These are phyloP conservation scores for Neelides sp. DNA, from an alignment of 1,140 invertebrate species.

Conservation along the genomic window DNA sequence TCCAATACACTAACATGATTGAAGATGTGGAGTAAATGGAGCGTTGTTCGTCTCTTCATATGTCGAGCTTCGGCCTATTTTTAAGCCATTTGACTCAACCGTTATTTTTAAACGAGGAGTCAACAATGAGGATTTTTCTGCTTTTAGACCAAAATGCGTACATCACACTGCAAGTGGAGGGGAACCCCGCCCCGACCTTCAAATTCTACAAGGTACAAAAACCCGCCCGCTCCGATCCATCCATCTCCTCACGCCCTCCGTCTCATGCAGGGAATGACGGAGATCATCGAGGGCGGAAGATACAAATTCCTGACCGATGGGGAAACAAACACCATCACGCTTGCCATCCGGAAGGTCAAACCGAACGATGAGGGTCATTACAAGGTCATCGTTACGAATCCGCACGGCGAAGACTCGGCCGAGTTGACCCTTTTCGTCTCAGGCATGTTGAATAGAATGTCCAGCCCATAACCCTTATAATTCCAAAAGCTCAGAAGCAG, in stretches of 20 bases:
- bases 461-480: neutral
- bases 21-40: no score
- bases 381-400: slow-evolving; percentile 80
- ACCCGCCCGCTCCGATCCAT: neutral
- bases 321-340: slow-evolving; percentile 71
- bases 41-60: no score
- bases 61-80: no score
- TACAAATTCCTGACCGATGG: slow-evolving; percentile 85
- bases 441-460: slow-evolving; percentile 43
- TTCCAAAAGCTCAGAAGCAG: neutral
- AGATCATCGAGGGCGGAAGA: slow-evolving; percentile 82
- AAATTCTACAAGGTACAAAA: slow-evolving; percentile 75
- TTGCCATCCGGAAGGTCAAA: slow-evolving; percentile 91
- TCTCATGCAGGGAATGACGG: slow-evolving; percentile 50
- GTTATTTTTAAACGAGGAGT: neutral
- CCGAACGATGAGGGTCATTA: slow-evolving; percentile 96
- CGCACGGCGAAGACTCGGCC: slow-evolving; percentile 83
- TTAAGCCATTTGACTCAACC: neutral
- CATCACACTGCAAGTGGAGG: slow-evolving; percentile 74
- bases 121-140: slow-evolving; percentile 7
- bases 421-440: slow-evolving; percentile 93
- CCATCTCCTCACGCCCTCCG: neutral
- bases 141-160: slow-evolving; percentile 70
- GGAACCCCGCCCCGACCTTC: slow-evolving; percentile 84
- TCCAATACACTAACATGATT: no score